Evolutionary conservation across 2,797 vertebrate genomes (phyloP).

Genomic region (Chromobotia macracanthus): DNA sequence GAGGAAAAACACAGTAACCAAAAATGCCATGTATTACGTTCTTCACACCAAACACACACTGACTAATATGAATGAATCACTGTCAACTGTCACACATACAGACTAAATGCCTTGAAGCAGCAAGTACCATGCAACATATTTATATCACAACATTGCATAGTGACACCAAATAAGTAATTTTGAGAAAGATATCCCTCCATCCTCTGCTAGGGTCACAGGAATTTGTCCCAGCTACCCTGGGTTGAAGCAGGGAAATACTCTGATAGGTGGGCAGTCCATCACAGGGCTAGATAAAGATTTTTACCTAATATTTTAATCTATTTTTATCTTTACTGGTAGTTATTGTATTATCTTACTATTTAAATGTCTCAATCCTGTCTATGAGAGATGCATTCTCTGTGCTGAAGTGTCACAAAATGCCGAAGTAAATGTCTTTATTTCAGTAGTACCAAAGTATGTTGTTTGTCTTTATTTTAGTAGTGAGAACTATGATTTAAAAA

Average conservation of each 20-base stretch:
- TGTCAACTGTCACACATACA: background rate
- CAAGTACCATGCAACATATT: background rate
- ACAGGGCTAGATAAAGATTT: no score
- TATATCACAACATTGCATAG: background rate
- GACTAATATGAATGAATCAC: background rate
- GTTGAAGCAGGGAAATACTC: no score
- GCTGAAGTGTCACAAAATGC: slow-evolving; percentile 89
- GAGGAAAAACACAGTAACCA: background rate
- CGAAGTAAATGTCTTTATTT: slow-evolving; percentile 76
- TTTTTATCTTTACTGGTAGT: no score
- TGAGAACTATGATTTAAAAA: no score
- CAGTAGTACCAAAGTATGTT: no score
- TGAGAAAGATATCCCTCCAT: no score
- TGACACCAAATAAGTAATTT: background rate
- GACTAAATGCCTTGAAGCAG: no score
- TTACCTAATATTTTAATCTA: no score
- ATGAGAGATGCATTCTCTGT: slow-evolving; percentile 61
- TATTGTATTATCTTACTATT: no score
- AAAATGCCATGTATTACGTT: slow-evolving; percentile 19
- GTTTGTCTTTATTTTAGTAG: no score
- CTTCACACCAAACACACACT: background rate
- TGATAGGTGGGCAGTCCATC: no score
- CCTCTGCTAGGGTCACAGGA: background rate
- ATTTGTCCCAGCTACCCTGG: no score
- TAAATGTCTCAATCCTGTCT: slow-evolving; percentile 63